phyloP scores from a whole-genome alignment of 2,113 vertebrate species.

The Chrysochloris asiatica region DNA sequence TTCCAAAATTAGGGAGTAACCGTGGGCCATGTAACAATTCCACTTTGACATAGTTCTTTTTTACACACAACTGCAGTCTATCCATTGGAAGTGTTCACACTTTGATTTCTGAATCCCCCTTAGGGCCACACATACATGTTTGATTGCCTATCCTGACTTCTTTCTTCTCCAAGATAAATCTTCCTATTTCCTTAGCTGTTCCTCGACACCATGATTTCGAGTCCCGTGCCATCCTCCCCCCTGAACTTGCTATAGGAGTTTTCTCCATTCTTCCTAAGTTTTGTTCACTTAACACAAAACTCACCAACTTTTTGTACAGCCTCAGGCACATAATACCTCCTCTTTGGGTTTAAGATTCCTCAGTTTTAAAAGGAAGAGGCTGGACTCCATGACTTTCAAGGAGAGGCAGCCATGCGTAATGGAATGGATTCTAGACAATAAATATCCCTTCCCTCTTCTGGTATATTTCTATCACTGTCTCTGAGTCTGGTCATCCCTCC shows the following conservation, averaged over 20 bases:
- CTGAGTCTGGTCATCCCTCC: background rate
- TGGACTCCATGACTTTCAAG: background rate
- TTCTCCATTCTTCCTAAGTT: background rate
- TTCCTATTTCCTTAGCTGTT: background rate
- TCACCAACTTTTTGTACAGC: background rate
- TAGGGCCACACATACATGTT: background rate
- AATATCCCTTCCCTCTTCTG: background rate
- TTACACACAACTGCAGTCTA: background rate
- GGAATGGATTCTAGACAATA: background rate
- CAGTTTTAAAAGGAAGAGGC: slow-evolving; percentile 37
- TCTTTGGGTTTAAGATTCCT: background rate
- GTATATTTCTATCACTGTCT: background rate
- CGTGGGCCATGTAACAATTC: background rate
- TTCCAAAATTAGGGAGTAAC: background rate
- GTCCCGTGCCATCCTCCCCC: background rate
- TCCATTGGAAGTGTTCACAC: background rate
- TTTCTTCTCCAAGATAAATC: background rate
- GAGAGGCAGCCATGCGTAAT: background rate
- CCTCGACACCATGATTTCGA: background rate
- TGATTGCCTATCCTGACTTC: background rate
- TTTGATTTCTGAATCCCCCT: background rate
- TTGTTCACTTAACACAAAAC: background rate
- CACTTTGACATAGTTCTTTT: background rate
- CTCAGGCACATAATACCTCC: background rate
- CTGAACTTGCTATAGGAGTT: slow-evolving; percentile 5